A percentile compares a stretch with the other conserved stretches of the same genome.
phyloP scores from a whole-genome alignment of 2,797 vertebrate genomes.

The Thunnus albacares region DNA sequence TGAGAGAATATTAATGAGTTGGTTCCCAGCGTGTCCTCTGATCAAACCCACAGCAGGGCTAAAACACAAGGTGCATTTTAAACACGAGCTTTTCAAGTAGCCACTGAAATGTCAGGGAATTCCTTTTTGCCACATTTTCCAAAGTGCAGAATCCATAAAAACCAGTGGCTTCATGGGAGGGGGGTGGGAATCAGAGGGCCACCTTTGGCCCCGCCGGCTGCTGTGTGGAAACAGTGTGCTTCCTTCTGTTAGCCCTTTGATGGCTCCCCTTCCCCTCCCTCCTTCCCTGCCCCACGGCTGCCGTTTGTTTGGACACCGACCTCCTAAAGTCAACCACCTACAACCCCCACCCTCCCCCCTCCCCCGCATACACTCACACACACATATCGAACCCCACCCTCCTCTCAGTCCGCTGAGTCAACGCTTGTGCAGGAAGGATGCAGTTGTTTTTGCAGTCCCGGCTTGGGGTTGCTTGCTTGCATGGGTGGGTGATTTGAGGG shows the following conservation, averaged over 20 bases:
- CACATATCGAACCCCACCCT: constrained; percentile 43
- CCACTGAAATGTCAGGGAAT: constrained; percentile 6
- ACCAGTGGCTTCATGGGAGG: constrained; percentile 37
- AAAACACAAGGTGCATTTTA: constrained; percentile 30
- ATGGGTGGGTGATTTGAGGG: constrained; percentile 1
- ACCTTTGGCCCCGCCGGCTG: constrained; percentile 64
- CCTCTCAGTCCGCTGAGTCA: constrained; percentile 80
- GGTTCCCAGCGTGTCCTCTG: constrained; percentile 5
- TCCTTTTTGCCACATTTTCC: constrained; percentile 22
- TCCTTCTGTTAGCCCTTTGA: constrained; percentile 75
- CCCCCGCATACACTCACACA: neutral
- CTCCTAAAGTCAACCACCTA: constrained; percentile 69
- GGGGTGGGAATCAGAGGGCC: constrained; percentile 55
- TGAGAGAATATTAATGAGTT: neutral
- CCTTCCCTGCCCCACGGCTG: constrained; percentile 40
- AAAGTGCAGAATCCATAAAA: constrained; percentile 13
- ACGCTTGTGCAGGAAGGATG: constrained; percentile 87
- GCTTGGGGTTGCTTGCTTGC: constrained; percentile 50
- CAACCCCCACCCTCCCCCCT: constrained; percentile 14
- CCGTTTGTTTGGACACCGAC: constrained; percentile 68
- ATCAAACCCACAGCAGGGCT: constrained; percentile 11
- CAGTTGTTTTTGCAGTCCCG: constrained; percentile 80
- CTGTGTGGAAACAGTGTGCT: constrained; percentile 77
- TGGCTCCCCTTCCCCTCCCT: constrained; percentile 51
- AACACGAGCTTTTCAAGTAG: constrained; percentile 5